These are phyloP conservation scores for Elaeidobius kamerunicus DNA, from an alignment of 2,888 invertebrate genomes.

Conservation along the genomic window DNA sequence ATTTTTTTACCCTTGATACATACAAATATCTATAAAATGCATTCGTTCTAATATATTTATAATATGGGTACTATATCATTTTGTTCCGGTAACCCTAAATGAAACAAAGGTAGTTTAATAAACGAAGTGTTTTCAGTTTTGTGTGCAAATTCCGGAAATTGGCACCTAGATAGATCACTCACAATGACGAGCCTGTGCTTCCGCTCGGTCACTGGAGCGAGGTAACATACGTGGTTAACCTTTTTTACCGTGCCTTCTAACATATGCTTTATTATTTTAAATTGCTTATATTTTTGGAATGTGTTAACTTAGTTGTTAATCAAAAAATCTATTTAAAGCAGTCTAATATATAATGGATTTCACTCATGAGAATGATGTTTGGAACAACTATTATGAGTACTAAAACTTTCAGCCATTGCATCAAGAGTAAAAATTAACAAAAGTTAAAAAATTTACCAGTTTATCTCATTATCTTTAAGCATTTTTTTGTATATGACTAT, in stretches of 20 bases:
- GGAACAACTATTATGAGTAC: no score
- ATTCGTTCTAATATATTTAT: no score
- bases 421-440: no score
- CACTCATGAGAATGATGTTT: no score
- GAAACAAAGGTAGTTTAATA: conserved; percentile 15
- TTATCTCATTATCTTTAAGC: not conserved
- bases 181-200: conserved; percentile 28
- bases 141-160: conserved; percentile 24
- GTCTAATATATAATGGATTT: not conserved
- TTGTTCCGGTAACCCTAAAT: no score
- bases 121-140: conserved; percentile 20
- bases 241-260: conserved; percentile 4
- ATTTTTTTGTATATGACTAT: not conserved
- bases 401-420: no score
- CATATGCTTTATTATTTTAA: not conserved
- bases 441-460: no score
- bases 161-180: conserved; percentile 25
- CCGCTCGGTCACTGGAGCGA: conserved; percentile 22
- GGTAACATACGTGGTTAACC: conserved; percentile 2
- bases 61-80: no score
- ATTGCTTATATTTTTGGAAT: no score
- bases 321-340: not conserved
- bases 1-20: no score
- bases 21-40: no score
- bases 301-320: no score